Base-by-base conservation (phyloP, 2,888 invertebrate species). In the Drosophila hawaiiensis region DNA sequence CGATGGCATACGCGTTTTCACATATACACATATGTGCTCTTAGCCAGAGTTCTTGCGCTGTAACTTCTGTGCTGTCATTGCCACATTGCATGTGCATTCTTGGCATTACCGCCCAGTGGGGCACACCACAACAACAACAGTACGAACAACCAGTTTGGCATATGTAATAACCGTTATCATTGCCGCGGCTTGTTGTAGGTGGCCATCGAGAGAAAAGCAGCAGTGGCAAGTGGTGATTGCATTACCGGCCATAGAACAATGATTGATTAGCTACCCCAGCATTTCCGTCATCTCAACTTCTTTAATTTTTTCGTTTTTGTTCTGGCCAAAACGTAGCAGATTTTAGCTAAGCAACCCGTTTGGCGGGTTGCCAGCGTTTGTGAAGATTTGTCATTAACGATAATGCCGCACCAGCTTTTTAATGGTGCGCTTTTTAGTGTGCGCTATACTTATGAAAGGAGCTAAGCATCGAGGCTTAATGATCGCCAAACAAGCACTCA, bases 101-200 rank as follows among this genome's bases (percentile, higher is more conserved):
- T 81, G 73, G 80, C 83, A 73, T 73, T 83, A 69, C 76, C 80
- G 83, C 71, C 82, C 80, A 80, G 82, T 80, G 80, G 80, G 80
- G 68, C 78, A 78, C 25, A 14, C 16, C 25, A 25, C 47, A 47
- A 2, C 47, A 25, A 25, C 43, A 37, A 63, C 60, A 58, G 22
- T 33, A 66, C 33, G 37, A 64, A 39, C 70, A 89, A 87, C 89
- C 73, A 72, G 89, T 89, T 86, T 79, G 89, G 76, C 72, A 84
- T 82, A 84, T 87, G 84, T 82, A 78, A 87, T 87, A 90, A 88
- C 85, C 78, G 85, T 85, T 85, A 84, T 79, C 71, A 63, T 49
- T 67, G 39, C 62, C 9, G 49, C 54, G 59, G 66, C 50, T 53
- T 54, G 73, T 81, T 71, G 80, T 81, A 76, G 83, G 83, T 81